These are phyloP conservation scores for Ariolimax columbianus DNA, from an alignment of 2,888 invertebrate species.

Conservation along the genomic window DNA sequence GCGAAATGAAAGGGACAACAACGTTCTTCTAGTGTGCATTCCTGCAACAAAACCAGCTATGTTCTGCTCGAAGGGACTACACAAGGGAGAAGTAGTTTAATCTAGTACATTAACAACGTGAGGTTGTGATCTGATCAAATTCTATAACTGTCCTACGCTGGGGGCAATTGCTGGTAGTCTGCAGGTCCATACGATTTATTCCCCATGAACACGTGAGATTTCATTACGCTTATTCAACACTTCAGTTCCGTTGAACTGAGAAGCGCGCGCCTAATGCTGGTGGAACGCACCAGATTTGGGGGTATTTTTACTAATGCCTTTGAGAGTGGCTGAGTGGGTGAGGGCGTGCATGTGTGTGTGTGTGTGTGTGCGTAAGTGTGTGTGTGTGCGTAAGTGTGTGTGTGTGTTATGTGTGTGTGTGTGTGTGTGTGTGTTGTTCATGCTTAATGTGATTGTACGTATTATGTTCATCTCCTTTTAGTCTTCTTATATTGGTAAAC, in stretches of 20 bases:
- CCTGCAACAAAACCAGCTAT: too few species aligned
- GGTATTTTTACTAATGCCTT: neutral
- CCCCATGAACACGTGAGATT: neutral
- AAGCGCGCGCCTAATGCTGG: neutral
- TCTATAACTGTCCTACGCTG: neutral
- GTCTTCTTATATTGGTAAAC: too few species aligned
- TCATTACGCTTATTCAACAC: neutral
- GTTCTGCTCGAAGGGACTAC: too few species aligned
- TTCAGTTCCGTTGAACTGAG: neutral
- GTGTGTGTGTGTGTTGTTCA: neutral
- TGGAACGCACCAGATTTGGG: neutral
- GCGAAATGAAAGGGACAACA: too few species aligned
- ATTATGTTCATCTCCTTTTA: too few species aligned
- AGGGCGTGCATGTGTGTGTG: neutral
- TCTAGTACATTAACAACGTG: too few species aligned
- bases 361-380: neutral
- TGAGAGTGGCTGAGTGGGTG: neutral
- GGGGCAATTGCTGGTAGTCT: neutral
- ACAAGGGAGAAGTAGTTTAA: too few species aligned
- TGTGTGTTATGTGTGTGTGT: neutral
- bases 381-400: neutral
- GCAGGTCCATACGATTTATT: neutral
- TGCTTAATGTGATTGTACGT: too few species aligned
- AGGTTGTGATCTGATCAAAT: neutral
- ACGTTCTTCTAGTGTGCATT: too few species aligned